Conservation (phyloP, 2,113 vertebrate genomes). For the Eulemur macaco region DNA sequence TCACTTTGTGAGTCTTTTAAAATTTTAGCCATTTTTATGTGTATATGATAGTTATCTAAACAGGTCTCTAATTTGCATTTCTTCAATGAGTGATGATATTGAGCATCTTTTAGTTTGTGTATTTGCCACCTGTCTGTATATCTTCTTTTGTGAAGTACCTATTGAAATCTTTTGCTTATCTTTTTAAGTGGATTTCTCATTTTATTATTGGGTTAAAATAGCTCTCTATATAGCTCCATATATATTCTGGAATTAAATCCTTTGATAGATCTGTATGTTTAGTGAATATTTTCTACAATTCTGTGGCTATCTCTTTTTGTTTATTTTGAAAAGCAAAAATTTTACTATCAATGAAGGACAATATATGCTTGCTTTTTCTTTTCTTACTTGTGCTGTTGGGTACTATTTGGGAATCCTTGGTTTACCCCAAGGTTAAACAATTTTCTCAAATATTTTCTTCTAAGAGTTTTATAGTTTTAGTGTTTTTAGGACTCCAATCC, state of each 20-base stretch:
- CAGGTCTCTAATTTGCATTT: neutral
- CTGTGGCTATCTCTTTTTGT: neutral
- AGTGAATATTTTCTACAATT: neutral
- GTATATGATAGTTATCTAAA: neutral
- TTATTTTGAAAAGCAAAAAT: neutral
- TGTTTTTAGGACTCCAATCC: neutral
- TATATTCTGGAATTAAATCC: neutral
- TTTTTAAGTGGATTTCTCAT: neutral
- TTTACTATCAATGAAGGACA: neutral
- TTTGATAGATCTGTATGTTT: neutral
- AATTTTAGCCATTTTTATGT: neutral
- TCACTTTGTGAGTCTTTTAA: neutral
- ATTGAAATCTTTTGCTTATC: neutral
- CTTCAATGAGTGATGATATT: neutral
- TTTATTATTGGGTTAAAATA: neutral
- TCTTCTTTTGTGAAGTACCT: neutral
- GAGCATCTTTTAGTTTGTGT: neutral
- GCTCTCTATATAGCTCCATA: neutral
- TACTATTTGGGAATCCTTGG: neutral
- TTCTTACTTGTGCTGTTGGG: neutral
- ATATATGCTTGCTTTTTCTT: neutral
- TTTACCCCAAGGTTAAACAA: neutral
- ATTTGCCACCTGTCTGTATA: neutral
- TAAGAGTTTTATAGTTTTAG: neutral
- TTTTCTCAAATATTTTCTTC: neutral